These are phyloP conservation scores for Andrena haemorrhoa DNA, from an alignment of 2,888 invertebrate species.

Conservation along the genomic window DNA sequence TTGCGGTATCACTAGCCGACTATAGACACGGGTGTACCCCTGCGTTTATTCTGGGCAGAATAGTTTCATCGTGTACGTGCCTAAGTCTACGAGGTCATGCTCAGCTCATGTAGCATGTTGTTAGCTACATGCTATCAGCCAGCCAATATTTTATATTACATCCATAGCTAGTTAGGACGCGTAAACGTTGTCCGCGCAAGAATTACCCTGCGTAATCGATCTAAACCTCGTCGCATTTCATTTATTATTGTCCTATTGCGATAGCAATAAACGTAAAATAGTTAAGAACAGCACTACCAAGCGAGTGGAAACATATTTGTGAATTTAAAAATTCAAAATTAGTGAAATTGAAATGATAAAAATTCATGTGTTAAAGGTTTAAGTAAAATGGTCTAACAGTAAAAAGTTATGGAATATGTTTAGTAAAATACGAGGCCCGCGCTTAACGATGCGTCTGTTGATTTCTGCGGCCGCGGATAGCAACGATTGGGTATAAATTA, in stretches of 20 bases:
- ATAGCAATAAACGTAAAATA: background rate
- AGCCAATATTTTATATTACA: constrained; percentile 34
- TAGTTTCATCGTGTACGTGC: constrained; percentile 52
- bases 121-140: constrained; percentile 20
- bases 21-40: constrained; percentile 6
- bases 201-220: background rate
- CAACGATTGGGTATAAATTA: no score
- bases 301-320: no score
- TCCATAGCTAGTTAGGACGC: constrained; percentile 7
- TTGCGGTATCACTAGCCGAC: constrained; percentile 21
- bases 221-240: background rate
- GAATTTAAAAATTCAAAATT: no score
- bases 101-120: constrained; percentile 23
- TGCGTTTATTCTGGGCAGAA: constrained; percentile 33
- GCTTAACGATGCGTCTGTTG: no score
- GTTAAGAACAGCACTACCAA: no score
- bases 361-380: no score
- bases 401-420: no score
- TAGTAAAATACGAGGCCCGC: no score
- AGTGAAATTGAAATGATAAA: no score
- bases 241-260: background rate
- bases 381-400: no score
- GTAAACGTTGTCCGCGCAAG: background rate
- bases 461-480: no score
- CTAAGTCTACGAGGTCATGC: constrained; percentile 44